Percentiles rank a stretch among this genome's conserved stretches.
phyloP scores from a whole-genome alignment of 1,140 invertebrate species.

The Euura saliciscinereae region DNA sequence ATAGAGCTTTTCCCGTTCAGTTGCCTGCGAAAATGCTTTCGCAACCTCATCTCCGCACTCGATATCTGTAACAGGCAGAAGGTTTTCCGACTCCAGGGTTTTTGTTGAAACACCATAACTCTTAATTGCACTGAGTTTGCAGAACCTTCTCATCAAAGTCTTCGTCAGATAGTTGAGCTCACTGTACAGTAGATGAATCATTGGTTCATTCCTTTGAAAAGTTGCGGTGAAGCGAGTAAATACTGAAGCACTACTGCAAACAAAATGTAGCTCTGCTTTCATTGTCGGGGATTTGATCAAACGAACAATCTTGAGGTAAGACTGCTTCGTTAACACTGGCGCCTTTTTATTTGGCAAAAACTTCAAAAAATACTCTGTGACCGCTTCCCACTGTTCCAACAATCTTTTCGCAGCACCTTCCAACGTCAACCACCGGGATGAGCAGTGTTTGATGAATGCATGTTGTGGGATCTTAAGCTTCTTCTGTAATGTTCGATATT shows the following conservation, averaged over 20 bases:
- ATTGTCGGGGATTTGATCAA: constrained; percentile 15
- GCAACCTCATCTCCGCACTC: background rate
- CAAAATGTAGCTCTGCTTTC: constrained; percentile 18
- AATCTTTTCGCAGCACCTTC: constrained; percentile 16
- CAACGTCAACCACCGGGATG: constrained; percentile 20
- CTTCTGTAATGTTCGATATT: constrained; percentile 17
- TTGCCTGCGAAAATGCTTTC: background rate
- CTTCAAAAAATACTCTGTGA: constrained; percentile 25
- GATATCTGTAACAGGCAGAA: background rate
- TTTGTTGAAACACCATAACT: background rate
- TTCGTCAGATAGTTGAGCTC: background rate
- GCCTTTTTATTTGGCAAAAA: constrained; percentile 17
- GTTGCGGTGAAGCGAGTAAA: background rate
- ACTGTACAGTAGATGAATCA: constrained; percentile 23
- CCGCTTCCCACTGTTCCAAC: constrained; percentile 17
- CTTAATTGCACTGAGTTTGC: background rate
- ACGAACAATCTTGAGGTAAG: constrained; percentile 10
- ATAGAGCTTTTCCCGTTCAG: background rate
- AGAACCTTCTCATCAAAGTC: background rate
- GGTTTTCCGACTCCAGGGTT: background rate
- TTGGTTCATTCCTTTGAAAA: constrained; percentile 10
- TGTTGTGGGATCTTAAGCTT: constrained; percentile 14
- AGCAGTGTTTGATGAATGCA: constrained; percentile 20
- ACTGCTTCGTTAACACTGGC: background rate
- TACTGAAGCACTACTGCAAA: background rate